Percentiles rank a stretch among this genome's conserved stretches.
phyloP scores from a whole-genome alignment of 2,888 invertebrate species.

The Nymphalis c-album region DNA sequence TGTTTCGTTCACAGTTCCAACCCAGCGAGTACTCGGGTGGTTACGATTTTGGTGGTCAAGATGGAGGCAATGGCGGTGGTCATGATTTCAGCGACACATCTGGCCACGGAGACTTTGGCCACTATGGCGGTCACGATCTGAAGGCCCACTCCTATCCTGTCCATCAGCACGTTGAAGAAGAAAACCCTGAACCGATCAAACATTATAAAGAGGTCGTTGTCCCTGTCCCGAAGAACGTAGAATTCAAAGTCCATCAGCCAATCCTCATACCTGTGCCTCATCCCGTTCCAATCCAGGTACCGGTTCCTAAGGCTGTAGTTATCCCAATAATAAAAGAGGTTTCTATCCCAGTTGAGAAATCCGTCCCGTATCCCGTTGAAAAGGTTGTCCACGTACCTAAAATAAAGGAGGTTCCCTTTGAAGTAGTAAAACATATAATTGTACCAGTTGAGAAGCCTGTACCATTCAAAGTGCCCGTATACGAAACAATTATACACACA shows the following conservation, averaged over 20 bases:
- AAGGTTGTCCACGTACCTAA: slow-evolving; percentile 84
- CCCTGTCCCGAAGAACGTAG: slow-evolving; percentile 83
- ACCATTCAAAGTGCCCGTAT: slow-evolving; percentile 86
- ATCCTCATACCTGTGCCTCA: slow-evolving; percentile 82
- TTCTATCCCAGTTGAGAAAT: slow-evolving; percentile 86
- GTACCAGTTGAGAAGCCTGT: slow-evolving; percentile 86
- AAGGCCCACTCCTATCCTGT: slow-evolving; percentile 79
- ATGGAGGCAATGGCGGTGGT: slow-evolving; percentile 33
- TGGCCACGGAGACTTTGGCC: slow-evolving; percentile 58
- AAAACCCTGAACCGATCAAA: slow-evolving; percentile 85
- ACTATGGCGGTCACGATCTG: slow-evolving; percentile 62
- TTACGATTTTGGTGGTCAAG: slow-evolving; percentile 46
- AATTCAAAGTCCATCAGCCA: slow-evolving; percentile 81
- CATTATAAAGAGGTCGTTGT: slow-evolving; percentile 86
- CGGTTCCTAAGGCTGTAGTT: slow-evolving; percentile 85
- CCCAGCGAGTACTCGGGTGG: slow-evolving; percentile 63
- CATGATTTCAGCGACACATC: slow-evolving; percentile 43
- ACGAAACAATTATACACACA: slow-evolving; percentile 87
- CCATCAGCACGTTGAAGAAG: slow-evolving; percentile 85
- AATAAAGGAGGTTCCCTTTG: slow-evolving; percentile 85
- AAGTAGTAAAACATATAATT: slow-evolving; percentile 85
- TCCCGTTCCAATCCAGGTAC: slow-evolving; percentile 85
- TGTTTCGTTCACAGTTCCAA: slow-evolving; percentile 55
- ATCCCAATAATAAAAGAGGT: slow-evolving; percentile 86
- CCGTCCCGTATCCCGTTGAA: slow-evolving; percentile 86